phyloP scores from a whole-genome alignment of 2,113 vertebrate genomes.

The Murina feae region DNA sequence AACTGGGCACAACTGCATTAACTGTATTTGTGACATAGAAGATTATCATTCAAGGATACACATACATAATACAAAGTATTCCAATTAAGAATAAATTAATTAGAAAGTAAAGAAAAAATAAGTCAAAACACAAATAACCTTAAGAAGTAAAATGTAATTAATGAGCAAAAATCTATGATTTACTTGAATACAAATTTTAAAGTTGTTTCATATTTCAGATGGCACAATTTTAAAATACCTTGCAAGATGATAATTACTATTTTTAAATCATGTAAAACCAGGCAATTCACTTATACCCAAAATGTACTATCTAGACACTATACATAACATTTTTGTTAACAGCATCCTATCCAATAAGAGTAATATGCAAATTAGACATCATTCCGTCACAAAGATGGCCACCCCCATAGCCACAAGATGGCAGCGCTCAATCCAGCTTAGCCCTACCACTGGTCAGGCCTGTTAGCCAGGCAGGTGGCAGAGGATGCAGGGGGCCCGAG shows the following conservation, averaged over 20 bases:
- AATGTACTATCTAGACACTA: neutral
- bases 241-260: neutral
- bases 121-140: constrained; percentile 52
- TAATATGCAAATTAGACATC: no score
- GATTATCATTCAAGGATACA: constrained; percentile 1
- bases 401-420: no score
- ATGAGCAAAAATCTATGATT: constrained; percentile 24
- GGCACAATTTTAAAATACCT: neutral
- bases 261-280: neutral
- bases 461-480: no score
- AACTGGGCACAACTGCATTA: neutral
- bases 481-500: no score
- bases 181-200: constrained; percentile 26
- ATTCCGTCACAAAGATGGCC: no score
- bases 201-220: neutral
- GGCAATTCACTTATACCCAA: neutral
- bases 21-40: neutral
- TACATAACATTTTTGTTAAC: neutral
- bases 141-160: constrained; percentile 14
- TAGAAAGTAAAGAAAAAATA: constrained; percentile 39
- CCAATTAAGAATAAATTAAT: neutral
- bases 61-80: constrained; percentile 24
- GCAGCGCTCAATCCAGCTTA: no score
- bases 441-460: no score
- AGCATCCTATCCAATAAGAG: no score